Conservation (phyloP, 2,888 invertebrate species). For the Eurytoma adleriae region DNA sequence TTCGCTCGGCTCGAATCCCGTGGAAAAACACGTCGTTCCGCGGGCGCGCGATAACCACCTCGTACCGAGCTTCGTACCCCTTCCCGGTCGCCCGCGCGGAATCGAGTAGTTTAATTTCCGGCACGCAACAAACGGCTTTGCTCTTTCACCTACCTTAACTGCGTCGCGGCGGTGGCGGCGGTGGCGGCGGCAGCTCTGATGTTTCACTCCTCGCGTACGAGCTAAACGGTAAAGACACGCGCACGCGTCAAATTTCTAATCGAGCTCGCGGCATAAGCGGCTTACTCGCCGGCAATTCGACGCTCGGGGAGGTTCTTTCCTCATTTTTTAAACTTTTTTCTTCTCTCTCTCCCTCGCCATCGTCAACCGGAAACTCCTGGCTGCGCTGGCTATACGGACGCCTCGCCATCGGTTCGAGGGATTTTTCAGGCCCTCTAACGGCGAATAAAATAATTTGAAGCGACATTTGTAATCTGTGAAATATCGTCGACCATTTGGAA, state of each 20-base stretch:
- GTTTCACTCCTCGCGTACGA: conserved; percentile 42
- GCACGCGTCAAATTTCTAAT: conserved; percentile 50
- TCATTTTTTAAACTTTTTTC: too few species aligned
- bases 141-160: conserved; percentile 11
- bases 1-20: neutral
- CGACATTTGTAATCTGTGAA: neutral
- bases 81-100: neutral
- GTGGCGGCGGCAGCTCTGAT: conserved; percentile 17
- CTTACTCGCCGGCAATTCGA: conserved; percentile 7
- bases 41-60: conserved; percentile 31
- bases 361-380: too few species aligned
- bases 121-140: conserved; percentile 44
- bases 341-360: neutral
- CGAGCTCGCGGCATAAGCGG: conserved; percentile 26
- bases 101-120: conserved; percentile 50
- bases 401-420: too few species aligned
- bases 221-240: conserved; percentile 40
- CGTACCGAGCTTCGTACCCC: too few species aligned
- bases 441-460: neutral
- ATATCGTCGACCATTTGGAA: neutral
- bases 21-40: neutral
- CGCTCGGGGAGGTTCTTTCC: neutral
- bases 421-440: neutral
- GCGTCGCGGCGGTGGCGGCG: neutral
- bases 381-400: too few species aligned